phyloP scores from a whole-genome alignment of 2,888 invertebrate species.

The Asteroscopus sphinx region DNA sequence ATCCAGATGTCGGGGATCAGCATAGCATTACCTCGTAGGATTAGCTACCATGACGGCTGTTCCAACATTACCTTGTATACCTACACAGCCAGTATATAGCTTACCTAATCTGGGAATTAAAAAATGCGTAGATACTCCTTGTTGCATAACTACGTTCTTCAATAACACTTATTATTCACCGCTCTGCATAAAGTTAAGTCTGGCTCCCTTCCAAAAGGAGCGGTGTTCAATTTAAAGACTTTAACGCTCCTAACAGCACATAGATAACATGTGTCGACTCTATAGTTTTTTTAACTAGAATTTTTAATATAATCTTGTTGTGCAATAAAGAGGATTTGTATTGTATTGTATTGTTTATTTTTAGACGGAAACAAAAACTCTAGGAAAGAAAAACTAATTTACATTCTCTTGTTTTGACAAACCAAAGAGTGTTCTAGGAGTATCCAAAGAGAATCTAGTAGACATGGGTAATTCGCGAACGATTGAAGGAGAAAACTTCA shows the following conservation, averaged over 20 bases:
- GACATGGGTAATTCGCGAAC: too few relatives aligned
- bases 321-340: constrained; percentile 7
- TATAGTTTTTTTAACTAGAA: constrained; percentile 33
- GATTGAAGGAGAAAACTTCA: too few relatives aligned
- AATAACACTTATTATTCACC: constrained; percentile 39
- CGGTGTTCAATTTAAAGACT: constrained; percentile 37
- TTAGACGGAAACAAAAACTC: too few relatives aligned
- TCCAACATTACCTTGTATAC: background rate
- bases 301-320: too few relatives aligned
- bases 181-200: constrained; percentile 26
- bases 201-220: constrained; percentile 36
- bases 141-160: constrained; percentile 26
- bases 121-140: too few relatives aligned
- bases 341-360: too few relatives aligned
- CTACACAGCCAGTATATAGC: too few relatives aligned
- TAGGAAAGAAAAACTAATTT: too few relatives aligned
- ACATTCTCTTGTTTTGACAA: too few relatives aligned
- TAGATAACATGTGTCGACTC: constrained; percentile 32
- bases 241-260: constrained; percentile 5
- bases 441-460: too few relatives aligned
- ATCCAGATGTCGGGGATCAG: constrained; percentile 23
- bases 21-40: constrained; percentile 9
- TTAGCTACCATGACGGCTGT: constrained; percentile 11
- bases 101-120: too few relatives aligned
- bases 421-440: too few relatives aligned